phyloP scores from a whole-genome alignment of 2,113 vertebrate species.

The Myiagra hebetior region DNA sequence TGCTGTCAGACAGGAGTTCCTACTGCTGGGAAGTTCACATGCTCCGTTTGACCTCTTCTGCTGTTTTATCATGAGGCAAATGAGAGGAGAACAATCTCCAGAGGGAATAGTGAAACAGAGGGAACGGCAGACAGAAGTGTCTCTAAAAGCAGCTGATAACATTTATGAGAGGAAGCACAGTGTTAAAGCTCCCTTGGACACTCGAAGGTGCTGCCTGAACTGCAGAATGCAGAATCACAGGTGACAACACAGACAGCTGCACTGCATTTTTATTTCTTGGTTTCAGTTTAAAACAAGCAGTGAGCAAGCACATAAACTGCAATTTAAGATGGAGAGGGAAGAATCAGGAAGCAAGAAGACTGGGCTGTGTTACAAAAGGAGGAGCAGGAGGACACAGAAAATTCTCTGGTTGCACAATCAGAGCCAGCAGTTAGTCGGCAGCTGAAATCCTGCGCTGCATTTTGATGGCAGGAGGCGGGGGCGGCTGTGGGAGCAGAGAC shows the following conservation, averaged over 20 bases:
- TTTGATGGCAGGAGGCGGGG: not conserved
- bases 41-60: not conserved
- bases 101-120: not conserved
- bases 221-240: not conserved
- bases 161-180: not conserved
- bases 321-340: not conserved
- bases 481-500: not conserved
- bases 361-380: not conserved
- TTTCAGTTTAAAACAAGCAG: not conserved
- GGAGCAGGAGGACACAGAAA: not conserved
- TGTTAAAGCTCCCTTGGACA: not conserved
- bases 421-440: not conserved
- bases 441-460: not conserved
- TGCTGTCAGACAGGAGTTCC: not conserved
- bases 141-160: not conserved
- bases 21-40: not conserved
- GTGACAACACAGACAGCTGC: not conserved
- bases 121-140: not conserved
- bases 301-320: not conserved
- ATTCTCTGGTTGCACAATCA: not conserved
- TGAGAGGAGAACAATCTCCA: not conserved
- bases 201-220: not conserved
- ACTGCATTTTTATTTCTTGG: not conserved
- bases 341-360: not conserved
- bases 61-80: not conserved